These are phyloP conservation scores for Trichoplusia ni DNA, from an alignment of 1,140 invertebrate species.

Conservation along the genomic window DNA sequence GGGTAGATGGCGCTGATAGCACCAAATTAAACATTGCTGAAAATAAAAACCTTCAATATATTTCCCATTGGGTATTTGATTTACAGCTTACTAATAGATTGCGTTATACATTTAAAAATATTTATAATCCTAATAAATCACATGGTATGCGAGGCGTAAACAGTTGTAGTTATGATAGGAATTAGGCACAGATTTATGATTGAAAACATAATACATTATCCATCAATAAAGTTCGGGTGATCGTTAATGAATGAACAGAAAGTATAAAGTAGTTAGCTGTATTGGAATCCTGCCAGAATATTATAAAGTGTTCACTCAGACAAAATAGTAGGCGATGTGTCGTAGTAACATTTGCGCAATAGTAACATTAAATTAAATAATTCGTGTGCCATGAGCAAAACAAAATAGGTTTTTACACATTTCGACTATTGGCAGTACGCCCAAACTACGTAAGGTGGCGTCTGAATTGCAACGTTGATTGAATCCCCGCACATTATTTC, in stretches of 20 bases:
- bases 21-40: neutral
- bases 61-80: neutral
- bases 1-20: conserved; percentile 8
- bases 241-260: conserved; percentile 21
- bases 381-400: conserved; percentile 10
- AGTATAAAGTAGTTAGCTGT: conserved; percentile 7
- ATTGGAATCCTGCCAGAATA: conserved; percentile 7
- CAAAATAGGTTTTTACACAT: conserved; percentile 26
- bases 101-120: neutral
- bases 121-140: neutral
- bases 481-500: conserved; percentile 25
- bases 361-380: conserved; percentile 27
- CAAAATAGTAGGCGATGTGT: conserved; percentile 12
- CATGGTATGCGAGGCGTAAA: neutral
- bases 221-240: conserved; percentile 21
- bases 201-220: neutral
- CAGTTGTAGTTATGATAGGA: neutral
- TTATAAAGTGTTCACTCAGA: conserved; percentile 16
- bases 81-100: conserved; percentile 3
- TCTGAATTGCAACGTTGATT: conserved; percentile 31
- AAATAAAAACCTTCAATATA: neutral
- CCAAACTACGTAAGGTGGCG: conserved; percentile 11
- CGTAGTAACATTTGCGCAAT: conserved; percentile 28
- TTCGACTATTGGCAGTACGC: conserved; percentile 20
- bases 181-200: neutral